Base-by-base conservation (phyloP, 2,888 invertebrate genomes). In the Geophilus truncorum region DNA sequence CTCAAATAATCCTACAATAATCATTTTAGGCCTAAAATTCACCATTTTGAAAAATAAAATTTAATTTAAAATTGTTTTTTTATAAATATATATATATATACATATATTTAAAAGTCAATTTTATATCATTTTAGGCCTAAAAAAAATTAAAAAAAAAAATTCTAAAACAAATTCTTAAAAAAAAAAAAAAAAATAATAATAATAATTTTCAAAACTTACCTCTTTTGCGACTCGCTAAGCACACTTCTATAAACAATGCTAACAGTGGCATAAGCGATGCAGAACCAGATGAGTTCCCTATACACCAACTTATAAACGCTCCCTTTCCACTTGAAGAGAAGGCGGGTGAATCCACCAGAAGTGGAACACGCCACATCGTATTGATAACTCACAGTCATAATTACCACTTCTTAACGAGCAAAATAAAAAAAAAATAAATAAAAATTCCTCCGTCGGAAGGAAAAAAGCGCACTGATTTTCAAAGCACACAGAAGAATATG, bases 361-460 rank as follows among this genome's bases (percentile, higher is more conserved):
- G 90, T 90, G 83, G 90, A 90, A 83, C 90, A 90, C 77, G 90
- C 90, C 84, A 90, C 90, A 85, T 90, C 89, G 84, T 89, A 90
- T 84, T 90, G 90, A 85, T 90, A 90, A 83, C 89, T 90, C 81
- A 90, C 90, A 82, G 90, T 90, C 90, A 90, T 90, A 21, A 23
- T 23, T 36, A 10, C 80, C 28, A 40, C 15, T 32, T 32, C 9
- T 32, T 32, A 9, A 32, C 9, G 4, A 9, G 32, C 9, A 6
- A 4, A 18, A 51, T 2, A 51, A 51, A 51, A 3, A 45, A 40
- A 45, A 12, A n/a, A 45, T 12, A 21, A 62, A 62, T 25, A 62
- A 25, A 21, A 21, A 57, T 21, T 23, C 18, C 6, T 21, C 23
- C 21, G 21, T 21, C 3, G n/a, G n/a, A n/a, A n/a, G n/a, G n/a